phyloP scores from a whole-genome alignment of 2,797 vertebrate genomes.

The Columba guinea region DNA sequence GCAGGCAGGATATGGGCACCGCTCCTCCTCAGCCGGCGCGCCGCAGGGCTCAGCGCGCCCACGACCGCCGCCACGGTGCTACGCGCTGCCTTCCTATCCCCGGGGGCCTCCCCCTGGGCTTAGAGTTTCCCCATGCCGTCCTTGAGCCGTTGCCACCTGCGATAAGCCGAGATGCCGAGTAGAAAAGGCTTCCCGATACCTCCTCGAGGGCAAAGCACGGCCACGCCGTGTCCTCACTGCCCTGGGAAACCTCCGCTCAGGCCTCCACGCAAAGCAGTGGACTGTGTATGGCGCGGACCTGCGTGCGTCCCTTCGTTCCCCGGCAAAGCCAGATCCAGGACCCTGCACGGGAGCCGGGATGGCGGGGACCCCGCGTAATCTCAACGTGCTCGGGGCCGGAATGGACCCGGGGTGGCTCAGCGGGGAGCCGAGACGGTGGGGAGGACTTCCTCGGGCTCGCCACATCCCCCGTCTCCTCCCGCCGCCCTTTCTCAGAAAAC shows the following conservation, averaged over 20 bases:
- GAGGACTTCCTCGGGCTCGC: not conserved
- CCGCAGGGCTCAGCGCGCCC: not conserved
- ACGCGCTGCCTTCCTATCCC: not conserved
- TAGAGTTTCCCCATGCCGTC: not conserved
- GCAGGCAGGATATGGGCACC: not conserved
- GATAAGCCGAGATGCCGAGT: not conserved
- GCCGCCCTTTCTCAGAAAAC: slow-evolving; percentile 73
- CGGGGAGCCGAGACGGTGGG: not conserved
- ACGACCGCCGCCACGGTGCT: not conserved
- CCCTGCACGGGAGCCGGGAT: not conserved
- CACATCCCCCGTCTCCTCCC: slow-evolving; percentile 52
- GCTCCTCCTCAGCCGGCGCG: not conserved
- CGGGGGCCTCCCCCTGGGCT: not conserved
- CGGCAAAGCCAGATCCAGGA: not conserved
- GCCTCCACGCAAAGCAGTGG: not conserved
- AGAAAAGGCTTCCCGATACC: not conserved
- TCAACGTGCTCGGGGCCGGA: not conserved
- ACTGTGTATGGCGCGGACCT: not conserved
- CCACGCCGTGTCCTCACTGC: not conserved
- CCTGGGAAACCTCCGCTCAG: not conserved
- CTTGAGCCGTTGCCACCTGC: not conserved
- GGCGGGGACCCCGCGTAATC: not conserved
- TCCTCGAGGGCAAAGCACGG: not conserved
- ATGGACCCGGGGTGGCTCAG: not conserved
- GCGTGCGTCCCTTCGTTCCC: not conserved